Conservation (phyloP, 2,113 vertebrate species). For the Heliornis fulica region DNA sequence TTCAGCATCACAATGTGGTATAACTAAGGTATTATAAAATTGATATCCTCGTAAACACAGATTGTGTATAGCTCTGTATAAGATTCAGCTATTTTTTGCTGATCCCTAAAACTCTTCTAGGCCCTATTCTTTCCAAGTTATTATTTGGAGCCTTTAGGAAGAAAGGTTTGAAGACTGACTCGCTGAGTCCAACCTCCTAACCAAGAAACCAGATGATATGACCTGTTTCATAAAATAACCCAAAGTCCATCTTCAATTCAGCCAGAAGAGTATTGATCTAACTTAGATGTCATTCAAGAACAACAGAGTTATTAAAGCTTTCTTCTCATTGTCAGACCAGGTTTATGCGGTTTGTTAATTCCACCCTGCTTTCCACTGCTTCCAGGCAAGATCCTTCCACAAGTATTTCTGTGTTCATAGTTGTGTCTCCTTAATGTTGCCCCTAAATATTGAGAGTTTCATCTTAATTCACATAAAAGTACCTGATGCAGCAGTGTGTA, state of each 20-base stretch:
- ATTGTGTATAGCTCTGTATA: background rate
- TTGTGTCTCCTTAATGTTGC: background rate
- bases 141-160: background rate
- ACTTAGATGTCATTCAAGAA: background rate
- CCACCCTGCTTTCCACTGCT: background rate
- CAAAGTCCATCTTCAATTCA: background rate
- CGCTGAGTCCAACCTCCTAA: background rate
- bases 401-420: background rate
- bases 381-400: background rate
- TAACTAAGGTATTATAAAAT: background rate
- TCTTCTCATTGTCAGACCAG: background rate
- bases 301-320: background rate
- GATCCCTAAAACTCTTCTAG: background rate
- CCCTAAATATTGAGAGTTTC: background rate
- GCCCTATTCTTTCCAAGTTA: background rate
- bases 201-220: background rate
- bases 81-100: background rate
- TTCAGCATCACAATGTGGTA: background rate
- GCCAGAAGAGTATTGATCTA: background rate
- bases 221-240: background rate
- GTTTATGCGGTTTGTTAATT: background rate
- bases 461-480: background rate
- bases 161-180: background rate
- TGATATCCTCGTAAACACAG: background rate
- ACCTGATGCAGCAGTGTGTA: background rate